phyloP scores from a whole-genome alignment of 2,797 vertebrate genomes.

The Carcharodon carcharias region DNA sequence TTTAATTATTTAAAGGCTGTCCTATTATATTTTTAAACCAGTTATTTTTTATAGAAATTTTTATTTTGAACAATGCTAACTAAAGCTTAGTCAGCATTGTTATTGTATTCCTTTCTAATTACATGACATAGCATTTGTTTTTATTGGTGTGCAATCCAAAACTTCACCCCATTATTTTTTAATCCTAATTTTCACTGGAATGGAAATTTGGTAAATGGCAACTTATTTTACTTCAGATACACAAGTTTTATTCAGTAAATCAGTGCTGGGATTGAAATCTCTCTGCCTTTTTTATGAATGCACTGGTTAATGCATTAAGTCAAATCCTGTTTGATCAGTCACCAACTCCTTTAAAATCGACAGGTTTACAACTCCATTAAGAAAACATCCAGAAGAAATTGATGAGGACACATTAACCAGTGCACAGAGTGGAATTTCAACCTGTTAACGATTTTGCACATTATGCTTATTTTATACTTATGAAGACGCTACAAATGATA shows the following conservation, averaged over 20 bases:
- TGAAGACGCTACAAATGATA: not conserved
- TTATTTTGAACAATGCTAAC: not conserved
- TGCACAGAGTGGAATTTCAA: not conserved
- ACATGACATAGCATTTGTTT: not conserved
- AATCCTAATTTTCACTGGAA: not conserved
- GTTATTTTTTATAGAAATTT: not conserved
- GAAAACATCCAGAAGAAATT: not conserved
- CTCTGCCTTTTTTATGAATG: not conserved
- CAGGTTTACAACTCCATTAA: not conserved
- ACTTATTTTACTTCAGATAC: slow-evolving; percentile 1
- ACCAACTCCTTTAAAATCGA: not conserved
- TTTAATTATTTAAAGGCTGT: slow-evolving; percentile 4
- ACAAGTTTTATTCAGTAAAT: slow-evolving; percentile 1
- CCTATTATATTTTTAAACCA: not conserved
- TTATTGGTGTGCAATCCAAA: not conserved
- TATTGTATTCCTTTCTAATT: not conserved
- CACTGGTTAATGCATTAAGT: not conserved
- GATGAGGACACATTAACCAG: not conserved
- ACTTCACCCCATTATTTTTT: not conserved
- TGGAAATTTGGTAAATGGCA: not conserved
- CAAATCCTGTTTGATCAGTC: not conserved
- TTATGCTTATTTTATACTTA: not conserved
- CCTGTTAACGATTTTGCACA: not conserved
- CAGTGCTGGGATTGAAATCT: not conserved
- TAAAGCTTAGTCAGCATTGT: slow-evolving; percentile 7